A percentile compares a stretch with the other conserved stretches of the same genome.
Evolutionary conservation across 2,113 vertebrate species (phyloP).

Genomic region (Calonectris borealis): DNA sequence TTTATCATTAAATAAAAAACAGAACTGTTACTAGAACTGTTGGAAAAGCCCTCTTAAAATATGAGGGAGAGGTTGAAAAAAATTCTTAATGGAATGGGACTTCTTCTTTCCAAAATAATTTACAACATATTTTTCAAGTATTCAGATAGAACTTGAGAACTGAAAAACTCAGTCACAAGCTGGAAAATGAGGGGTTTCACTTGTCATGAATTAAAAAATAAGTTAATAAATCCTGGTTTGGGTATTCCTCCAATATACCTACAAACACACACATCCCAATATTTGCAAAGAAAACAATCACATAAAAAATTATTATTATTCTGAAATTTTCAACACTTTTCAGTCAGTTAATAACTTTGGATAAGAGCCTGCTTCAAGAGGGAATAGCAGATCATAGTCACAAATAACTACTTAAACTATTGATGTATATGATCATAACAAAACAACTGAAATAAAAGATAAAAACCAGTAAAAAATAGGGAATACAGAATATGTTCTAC

Average conservation of each 20-base stretch:
- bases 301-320: not conserved
- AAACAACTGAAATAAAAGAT: not conserved
- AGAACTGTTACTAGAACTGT: not conserved
- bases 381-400: not conserved
- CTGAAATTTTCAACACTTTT: not conserved
- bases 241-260: not conserved
- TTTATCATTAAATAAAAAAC: not conserved
- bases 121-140: not conserved
- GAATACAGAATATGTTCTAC: not conserved
- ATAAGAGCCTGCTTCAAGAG: not conserved
- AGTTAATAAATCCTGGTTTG: not conserved
- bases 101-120: not conserved
- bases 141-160: not conserved
- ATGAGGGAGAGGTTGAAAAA: not conserved
- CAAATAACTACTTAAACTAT: not conserved
- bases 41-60: not conserved
- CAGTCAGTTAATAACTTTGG: not conserved
- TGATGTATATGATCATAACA: not conserved
- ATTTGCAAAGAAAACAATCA: not conserved
- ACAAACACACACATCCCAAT: not conserved
- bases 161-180: not conserved
- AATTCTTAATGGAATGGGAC: not conserved
- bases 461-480: not conserved
- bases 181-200: not conserved
- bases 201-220: not conserved